A percentile compares a stretch with the other conserved stretches of the same genome.
phyloP scores from a whole-genome alignment of 1,140 invertebrate genomes.

The Saccostrea glomerata region DNA sequence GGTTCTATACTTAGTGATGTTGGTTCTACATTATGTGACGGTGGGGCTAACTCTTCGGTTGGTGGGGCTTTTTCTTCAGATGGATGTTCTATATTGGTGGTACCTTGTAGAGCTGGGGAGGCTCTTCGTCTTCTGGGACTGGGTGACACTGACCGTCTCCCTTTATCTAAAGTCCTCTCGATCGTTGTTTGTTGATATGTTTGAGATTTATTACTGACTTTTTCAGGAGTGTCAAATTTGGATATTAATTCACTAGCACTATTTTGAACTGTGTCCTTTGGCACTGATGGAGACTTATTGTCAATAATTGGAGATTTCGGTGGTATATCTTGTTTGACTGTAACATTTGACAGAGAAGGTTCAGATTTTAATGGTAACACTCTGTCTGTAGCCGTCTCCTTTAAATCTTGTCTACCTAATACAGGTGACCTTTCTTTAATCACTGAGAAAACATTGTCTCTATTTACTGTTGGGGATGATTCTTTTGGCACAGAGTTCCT shows the following conservation, averaged over 20 bases:
- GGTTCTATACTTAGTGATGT: not conserved
- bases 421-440: not conserved
- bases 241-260: slow-evolving; percentile 14
- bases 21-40: not conserved
- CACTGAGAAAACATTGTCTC: not conserved
- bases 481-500: slow-evolving; percentile 33
- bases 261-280: slow-evolving; percentile 1
- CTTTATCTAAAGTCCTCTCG: not conserved
- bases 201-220: not conserved
- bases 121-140: not conserved
- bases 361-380: not conserved
- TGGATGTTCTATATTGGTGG: not conserved
- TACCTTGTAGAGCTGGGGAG: not conserved
- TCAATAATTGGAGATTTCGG: not conserved
- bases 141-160: not conserved
- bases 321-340: not conserved
- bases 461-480: not conserved
- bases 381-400: not conserved
- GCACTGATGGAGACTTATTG: not conserved
- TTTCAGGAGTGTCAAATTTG: not conserved
- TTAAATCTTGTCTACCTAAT: not conserved
- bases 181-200: not conserved
- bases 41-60: not conserved
- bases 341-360: not conserved
- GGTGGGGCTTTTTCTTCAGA: not conserved